Evolutionary conservation across 2,113 vertebrate genomes (phyloP).

Genomic region (Megaleporinus macrocephalus): DNA sequence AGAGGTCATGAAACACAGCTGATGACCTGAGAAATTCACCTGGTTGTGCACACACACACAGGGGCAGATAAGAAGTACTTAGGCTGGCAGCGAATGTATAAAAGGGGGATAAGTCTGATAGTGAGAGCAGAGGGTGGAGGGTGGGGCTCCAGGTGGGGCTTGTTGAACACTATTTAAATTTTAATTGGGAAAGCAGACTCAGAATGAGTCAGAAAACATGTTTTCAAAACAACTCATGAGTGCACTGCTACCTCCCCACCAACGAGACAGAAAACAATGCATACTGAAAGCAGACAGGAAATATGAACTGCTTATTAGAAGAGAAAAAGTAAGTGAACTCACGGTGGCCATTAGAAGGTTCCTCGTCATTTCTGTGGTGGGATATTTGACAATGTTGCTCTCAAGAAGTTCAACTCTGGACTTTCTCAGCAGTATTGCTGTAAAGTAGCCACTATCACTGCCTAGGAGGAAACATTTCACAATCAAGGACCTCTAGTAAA

Average conservation of each 20-base stretch:
- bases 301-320: not conserved
- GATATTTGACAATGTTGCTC: conserved; percentile 80
- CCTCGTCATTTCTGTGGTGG: conserved; percentile 82
- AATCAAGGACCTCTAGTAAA: too few relatives aligned
- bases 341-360: conserved; percentile 84
- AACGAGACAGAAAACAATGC: not conserved
- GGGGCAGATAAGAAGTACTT: not conserved
- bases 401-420: conserved; percentile 80
- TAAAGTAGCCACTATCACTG: conserved; percentile 79
- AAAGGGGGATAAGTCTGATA: too few relatives aligned
- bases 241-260: too few relatives aligned
- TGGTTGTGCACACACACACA: conserved; percentile 48
- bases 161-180: too few relatives aligned
- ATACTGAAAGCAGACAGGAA: not conserved
- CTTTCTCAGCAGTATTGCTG: conserved; percentile 84
- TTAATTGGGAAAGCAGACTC: not conserved
- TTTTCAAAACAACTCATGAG: too few relatives aligned
- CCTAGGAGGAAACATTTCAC: conserved; percentile 66
- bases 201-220: too few relatives aligned
- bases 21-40: conserved; percentile 77
- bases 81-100: not conserved
- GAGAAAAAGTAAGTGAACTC: conserved; percentile 48
- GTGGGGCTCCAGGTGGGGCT: too few relatives aligned
- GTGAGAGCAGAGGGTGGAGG: too few relatives aligned
- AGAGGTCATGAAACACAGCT: conserved; percentile 86